Conservation (phyloP, 2,888 invertebrate genomes). For the Brachycybe producta region DNA sequence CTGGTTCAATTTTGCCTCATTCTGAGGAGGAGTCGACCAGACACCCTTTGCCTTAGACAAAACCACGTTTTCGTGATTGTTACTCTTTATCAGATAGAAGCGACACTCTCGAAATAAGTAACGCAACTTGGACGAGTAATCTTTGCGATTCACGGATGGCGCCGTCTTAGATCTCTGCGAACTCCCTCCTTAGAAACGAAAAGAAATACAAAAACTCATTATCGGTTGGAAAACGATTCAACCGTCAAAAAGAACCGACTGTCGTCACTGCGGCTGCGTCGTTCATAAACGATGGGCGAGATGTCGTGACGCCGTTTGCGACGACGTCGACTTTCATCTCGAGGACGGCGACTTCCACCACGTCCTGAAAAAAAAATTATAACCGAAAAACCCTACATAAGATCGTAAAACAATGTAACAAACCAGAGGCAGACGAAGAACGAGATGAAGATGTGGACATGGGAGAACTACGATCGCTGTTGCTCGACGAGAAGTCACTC, state of each 20-base stretch:
- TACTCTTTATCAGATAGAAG: constrained; percentile 94
- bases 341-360: neutral
- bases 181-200: constrained; percentile 23
- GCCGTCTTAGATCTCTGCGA: constrained; percentile 30
- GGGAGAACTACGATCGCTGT: constrained; percentile 62
- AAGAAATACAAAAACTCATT: constrained; percentile 11
- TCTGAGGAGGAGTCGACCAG: constrained; percentile 95
- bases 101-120: constrained; percentile 86
- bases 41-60: constrained; percentile 89
- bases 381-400: neutral
- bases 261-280: constrained; percentile 20
- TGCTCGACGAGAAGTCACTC: constrained; percentile 50
- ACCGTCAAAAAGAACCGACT: constrained; percentile 17
- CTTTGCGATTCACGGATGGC: constrained; percentile 29
- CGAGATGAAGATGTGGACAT: constrained; percentile 58
- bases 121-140: constrained; percentile 62
- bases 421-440: constrained; percentile 19
- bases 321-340: constrained; percentile 3
- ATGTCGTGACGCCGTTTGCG: constrained; percentile 15
- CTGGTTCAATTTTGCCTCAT: constrained; percentile 89
- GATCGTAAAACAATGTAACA: neutral
- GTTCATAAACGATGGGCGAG: constrained; percentile 23
- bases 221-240: neutral
- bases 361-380: neutral
- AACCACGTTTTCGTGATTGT: constrained; percentile 91